Evolutionary conservation across 2,113 vertebrate species (phyloP).

Genomic region (Apteryx mantelli): DNA sequence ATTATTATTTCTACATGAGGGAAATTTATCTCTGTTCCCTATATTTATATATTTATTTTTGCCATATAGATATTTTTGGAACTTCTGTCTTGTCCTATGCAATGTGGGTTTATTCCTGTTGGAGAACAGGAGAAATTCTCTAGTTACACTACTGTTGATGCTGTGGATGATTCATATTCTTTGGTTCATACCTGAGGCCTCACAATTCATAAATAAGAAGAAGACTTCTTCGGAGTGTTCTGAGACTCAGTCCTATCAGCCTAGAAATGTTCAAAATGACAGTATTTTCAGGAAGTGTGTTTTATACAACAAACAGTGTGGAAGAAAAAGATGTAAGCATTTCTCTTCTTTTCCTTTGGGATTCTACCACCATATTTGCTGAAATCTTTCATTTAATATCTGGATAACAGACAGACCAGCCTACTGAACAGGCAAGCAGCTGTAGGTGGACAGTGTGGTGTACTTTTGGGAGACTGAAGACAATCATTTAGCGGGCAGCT

Average conservation of each 20-base stretch:
- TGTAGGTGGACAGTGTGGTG: neutral
- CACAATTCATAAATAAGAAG: neutral
- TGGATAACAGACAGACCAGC: neutral
- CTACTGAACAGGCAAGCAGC: neutral
- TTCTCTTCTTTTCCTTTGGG: neutral
- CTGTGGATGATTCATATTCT: neutral
- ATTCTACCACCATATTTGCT: neutral
- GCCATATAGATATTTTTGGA: neutral
- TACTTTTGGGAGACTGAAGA: neutral
- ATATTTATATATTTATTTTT: neutral
- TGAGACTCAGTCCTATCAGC: neutral
- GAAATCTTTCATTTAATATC: neutral
- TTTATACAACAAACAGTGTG: neutral
- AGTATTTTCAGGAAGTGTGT: neutral
- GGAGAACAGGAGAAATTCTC: neutral
- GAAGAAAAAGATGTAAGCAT: neutral
- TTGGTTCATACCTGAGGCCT: neutral
- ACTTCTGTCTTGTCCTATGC: neutral
- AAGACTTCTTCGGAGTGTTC: neutral
- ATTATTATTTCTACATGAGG: constrained; percentile 51
- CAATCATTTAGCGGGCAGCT: neutral
- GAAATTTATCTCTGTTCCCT: neutral
- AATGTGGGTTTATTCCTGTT: neutral
- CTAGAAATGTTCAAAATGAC: neutral
- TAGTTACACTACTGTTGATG: neutral